Conservation (phyloP, 2,888 invertebrate genomes). For the Eurytoma californica region DNA sequence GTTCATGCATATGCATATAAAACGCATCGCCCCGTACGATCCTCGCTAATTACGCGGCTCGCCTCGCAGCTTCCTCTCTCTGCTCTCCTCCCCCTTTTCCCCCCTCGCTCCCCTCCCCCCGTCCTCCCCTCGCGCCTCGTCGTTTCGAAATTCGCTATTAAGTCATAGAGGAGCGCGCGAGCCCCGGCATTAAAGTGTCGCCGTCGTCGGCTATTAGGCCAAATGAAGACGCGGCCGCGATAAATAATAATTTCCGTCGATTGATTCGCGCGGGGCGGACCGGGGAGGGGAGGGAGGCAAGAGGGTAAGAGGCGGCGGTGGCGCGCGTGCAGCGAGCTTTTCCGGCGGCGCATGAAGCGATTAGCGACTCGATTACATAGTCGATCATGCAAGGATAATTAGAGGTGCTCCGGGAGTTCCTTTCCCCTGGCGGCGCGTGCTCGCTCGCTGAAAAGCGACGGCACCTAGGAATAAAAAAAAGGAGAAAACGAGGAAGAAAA, state of each 20-base stretch:
- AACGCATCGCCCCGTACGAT: not conserved
- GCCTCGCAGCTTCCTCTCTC: too few relatives aligned
- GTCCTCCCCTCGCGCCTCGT: too few relatives aligned
- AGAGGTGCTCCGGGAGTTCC: not conserved
- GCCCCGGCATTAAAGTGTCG: constrained; percentile 11
- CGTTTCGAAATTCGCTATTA: too few relatives aligned
- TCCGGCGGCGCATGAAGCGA: constrained; percentile 41
- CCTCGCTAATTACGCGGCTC: not conserved
- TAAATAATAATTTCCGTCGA: constrained; percentile 24
- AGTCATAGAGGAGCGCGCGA: not conserved
- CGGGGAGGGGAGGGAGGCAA: not conserved
- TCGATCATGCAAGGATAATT: constrained; percentile 49
- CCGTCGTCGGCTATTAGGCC: constrained; percentile 7
- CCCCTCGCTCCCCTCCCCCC: too few relatives aligned
- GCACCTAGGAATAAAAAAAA: not conserved
- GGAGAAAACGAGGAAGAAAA: constrained; percentile 25
- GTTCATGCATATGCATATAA: too few relatives aligned
- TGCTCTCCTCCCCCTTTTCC: too few relatives aligned
- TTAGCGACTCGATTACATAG: constrained; percentile 51
- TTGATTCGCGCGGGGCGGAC: not conserved
- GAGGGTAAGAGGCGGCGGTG: not conserved
- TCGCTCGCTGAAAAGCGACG: not conserved
- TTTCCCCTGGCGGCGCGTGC: not conserved
- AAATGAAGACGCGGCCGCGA: constrained; percentile 7
- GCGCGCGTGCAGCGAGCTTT: not conserved